Evolutionary conservation across 2,888 invertebrate species (phyloP).

Genomic region (Drosophila aldrichi): DNA sequence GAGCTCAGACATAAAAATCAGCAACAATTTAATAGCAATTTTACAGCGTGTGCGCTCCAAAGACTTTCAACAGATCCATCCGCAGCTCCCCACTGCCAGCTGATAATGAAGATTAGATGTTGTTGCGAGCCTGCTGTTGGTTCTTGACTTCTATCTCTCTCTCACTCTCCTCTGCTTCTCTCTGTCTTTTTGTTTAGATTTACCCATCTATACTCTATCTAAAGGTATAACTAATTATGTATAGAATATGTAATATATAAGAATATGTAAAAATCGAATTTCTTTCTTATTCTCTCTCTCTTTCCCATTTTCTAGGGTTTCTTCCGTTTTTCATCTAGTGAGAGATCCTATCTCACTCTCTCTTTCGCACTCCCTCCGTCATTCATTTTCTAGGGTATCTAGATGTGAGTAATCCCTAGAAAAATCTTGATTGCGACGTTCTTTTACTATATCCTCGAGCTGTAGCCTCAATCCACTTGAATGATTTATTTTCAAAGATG

Average conservation of each 20-base stretch:
- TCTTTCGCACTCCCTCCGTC: neutral
- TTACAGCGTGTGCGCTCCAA: conserved; percentile 65
- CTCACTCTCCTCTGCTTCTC: neutral
- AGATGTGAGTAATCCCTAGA: no score
- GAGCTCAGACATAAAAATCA: conserved; percentile 65
- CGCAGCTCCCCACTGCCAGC: conserved; percentile 19
- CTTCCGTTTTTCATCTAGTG: no score
- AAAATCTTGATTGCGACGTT: no score
- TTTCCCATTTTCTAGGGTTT: neutral
- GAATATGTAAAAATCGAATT: neutral
- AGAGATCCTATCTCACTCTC: neutral
- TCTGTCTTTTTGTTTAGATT: neutral
- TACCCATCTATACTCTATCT: neutral
- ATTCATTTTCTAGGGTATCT: neutral
- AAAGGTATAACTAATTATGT: neutral
- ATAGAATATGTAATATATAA: neutral
- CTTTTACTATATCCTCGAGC: neutral
- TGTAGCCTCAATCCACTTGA: no score
- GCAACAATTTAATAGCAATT: conserved; percentile 79
- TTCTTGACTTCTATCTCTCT: conserved; percentile 6
- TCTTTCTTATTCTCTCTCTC: no score
- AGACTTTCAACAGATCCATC: neutral
- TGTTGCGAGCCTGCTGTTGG: conserved; percentile 31
- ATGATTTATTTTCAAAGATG: neutral
- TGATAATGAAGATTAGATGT: conserved; percentile 72